These are phyloP conservation scores for Australoheros facetus DNA, from an alignment of 2,797 vertebrate species.

Conservation along the genomic window DNA sequence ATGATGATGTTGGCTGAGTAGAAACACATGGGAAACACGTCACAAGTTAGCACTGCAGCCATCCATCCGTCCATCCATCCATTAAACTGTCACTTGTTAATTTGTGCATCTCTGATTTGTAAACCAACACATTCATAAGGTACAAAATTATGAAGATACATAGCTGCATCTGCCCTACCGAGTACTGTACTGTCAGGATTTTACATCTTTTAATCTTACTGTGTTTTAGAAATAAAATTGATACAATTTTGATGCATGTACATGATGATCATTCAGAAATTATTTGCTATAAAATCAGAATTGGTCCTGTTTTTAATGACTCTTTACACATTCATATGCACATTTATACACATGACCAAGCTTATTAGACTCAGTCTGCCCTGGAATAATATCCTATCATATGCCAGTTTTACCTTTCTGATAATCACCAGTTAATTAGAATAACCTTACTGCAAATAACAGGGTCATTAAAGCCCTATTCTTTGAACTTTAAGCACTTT, in stretches of 20 bases:
- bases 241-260: slow-evolving; percentile 19
- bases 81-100: slow-evolving; percentile 13
- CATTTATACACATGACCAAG: not conserved
- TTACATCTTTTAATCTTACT: slow-evolving; percentile 11
- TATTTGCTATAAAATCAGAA: slow-evolving; percentile 16
- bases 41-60: not conserved
- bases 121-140: not conserved
- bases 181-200: slow-evolving; percentile 12
- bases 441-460: slow-evolving; percentile 12
- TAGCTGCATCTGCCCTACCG: slow-evolving; percentile 15
- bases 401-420: slow-evolving; percentile 16
- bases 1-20: slow-evolving; percentile 26
- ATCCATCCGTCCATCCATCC: slow-evolving; percentile 9
- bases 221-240: slow-evolving; percentile 37
- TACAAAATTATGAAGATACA: slow-evolving; percentile 5
- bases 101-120: slow-evolving; percentile 27
- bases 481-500: not conserved
- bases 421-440: slow-evolving; percentile 36
- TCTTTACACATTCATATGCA: not conserved
- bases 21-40: not conserved
- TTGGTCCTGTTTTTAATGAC: not conserved
- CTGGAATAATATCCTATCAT: not conserved
- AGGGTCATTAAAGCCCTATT: slow-evolving; percentile 2
- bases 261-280: slow-evolving; percentile 11
- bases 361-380: not conserved